A percentile compares a stretch with the other conserved stretches of the same genome.
phyloP scores from a whole-genome alignment of 1,140 invertebrate species.

The Drosophila rhopaloa region DNA sequence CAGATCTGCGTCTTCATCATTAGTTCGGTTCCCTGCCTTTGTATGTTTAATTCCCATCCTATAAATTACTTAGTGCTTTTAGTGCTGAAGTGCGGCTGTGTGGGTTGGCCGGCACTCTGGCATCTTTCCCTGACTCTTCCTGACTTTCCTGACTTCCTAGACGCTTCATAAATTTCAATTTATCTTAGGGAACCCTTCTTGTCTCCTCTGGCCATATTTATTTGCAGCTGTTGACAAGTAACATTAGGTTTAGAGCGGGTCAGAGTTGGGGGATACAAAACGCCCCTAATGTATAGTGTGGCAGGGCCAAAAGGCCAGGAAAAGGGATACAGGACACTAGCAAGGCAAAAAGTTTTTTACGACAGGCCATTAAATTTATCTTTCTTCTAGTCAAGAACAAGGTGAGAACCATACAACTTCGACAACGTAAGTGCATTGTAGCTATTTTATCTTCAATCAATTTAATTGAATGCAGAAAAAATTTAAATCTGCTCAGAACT shows the following conservation, averaged over 20 bases:
- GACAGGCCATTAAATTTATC: constrained; percentile 44
- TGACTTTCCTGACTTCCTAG: constrained; percentile 50
- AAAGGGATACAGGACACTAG: constrained; percentile 6
- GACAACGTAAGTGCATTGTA: constrained; percentile 12
- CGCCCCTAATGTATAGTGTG: constrained; percentile 44
- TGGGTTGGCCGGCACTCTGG: constrained; percentile 39
- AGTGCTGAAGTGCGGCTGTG: constrained; percentile 58
- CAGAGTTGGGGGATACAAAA: constrained; percentile 29
- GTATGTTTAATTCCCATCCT: constrained; percentile 28
- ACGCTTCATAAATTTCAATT: constrained; percentile 78
- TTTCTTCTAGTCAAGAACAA: constrained; percentile 6
- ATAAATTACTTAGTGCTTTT: constrained; percentile 75
- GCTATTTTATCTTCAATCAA: constrained; percentile 11
- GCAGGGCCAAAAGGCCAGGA: constrained; percentile 21
- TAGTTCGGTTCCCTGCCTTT: constrained; percentile 12
- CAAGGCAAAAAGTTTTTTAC: constrained; percentile 31
- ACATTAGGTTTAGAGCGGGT: constrained; percentile 48
- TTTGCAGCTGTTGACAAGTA: constrained; percentile 77
- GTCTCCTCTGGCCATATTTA: constrained; percentile 48
- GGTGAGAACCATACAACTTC: constrained; percentile 28
- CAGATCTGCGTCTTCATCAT: constrained; percentile 51
- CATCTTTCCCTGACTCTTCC: constrained; percentile 43
- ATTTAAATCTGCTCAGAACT: too few relatives aligned
- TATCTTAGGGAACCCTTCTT: constrained; percentile 56
- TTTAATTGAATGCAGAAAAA: neutral